A percentile compares a stretch with the other conserved stretches of the same genome.
Conservation (phyloP, 2,113 vertebrate species). For the Trinectes maculatus region DNA sequence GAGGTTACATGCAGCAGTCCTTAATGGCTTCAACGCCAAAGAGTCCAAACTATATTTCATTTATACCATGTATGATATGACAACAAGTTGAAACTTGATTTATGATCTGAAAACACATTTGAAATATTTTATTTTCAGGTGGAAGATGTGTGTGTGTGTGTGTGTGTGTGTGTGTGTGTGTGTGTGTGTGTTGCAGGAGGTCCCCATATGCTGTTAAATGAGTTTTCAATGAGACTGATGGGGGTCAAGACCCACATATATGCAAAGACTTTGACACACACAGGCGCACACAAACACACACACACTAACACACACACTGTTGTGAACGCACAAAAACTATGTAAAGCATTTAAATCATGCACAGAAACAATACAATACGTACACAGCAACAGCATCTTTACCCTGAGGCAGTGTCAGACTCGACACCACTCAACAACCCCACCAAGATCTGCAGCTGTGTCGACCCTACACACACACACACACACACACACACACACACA, state of each 20-base stretch:
- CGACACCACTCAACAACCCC: not conserved
- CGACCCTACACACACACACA: not conserved
- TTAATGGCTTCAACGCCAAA: no score
- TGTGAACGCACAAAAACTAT: slow-evolving; percentile 26
- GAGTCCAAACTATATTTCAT: no score
- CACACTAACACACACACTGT: not conserved
- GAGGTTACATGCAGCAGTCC: no score
- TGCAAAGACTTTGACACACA: no score
- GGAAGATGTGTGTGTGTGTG: no score
- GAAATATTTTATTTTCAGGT: no score
- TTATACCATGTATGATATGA: no score
- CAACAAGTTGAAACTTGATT: no score
- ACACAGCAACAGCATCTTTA: not conserved
- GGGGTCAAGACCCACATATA: slow-evolving; percentile 75
- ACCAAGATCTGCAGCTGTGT: not conserved
- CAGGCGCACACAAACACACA: no score
- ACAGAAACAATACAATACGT: slow-evolving; percentile 4
- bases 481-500: not conserved
- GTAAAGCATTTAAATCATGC: slow-evolving; percentile 20
- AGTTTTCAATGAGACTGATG: slow-evolving; percentile 85
- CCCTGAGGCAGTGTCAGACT: not conserved
- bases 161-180: no score
- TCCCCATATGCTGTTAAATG: slow-evolving; percentile 78
- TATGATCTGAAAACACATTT: no score
- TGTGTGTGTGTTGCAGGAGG: no score